Base-by-base conservation (phyloP, 1,140 invertebrate species). In the Drosophila ironensis region DNA sequence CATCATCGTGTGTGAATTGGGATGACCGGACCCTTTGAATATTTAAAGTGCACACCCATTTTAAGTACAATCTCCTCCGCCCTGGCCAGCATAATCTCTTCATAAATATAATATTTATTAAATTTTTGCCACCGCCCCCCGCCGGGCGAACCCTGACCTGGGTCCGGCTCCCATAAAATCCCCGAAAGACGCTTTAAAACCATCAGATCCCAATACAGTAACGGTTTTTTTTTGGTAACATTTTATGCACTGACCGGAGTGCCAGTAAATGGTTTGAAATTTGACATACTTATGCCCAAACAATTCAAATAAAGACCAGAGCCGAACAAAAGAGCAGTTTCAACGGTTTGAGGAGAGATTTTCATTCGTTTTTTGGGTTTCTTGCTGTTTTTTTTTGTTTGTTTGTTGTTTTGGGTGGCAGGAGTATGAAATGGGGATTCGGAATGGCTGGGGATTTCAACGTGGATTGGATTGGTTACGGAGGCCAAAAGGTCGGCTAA, bases 401-500 rank as follows among this genome's bases (percentile, higher is more conserved):
- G n/a, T n/a, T n/a, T n/a, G n/a, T n/a, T n/a, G n/a, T 63, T 48
- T 28, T 28, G 60, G 54, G 30, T 63, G 57, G 60, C 57, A 12
- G 19, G 17, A 63, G 19, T 41, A 17, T 16, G 17, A 24, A 45
- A 28, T 28, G 50, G 33, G 35, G 7, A 16, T 24, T 22, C 19
- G 12, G 12, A 22, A 2, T 22, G 20, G 20, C 20, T 22, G 20
- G 20, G 20, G 20, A 5, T 3, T 22, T 22, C 20, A 5, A 2
- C 14, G 3, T 14, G 51, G 19, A 19, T 48, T 38, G 57, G 42
- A 28, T 63, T 48, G 60, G 41, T 19, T 50, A 35, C 63, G 46
- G 76, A 22, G 38, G 42, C 6, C 45, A 38, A 81, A 78, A 75
- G 75, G 75, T 81, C 71, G 76, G 63, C 76, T 75, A 37, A 81